phyloP scores from a whole-genome alignment of 2,797 vertebrate species.

The Schizopygopsis malacanthus region DNA sequence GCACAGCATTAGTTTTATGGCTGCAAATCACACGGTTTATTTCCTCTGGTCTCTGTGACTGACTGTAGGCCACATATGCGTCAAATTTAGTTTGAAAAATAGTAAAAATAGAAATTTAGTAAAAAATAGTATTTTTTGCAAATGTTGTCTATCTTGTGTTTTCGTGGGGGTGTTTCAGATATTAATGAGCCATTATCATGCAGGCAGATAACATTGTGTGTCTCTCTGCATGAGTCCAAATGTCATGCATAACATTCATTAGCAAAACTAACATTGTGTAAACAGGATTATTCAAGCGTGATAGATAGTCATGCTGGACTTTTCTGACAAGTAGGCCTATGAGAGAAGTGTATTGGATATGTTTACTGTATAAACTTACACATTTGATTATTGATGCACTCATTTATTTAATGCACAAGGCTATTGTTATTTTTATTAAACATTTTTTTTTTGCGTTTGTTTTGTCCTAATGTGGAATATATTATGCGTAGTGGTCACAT shows the following conservation, averaged over 20 bases:
- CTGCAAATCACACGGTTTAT: background rate
- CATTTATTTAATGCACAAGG: background rate
- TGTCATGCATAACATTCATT: constrained; percentile 52
- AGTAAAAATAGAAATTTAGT: too few relatives aligned
- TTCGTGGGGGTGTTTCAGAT: background rate
- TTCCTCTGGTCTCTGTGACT: background rate
- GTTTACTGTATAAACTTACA: background rate
- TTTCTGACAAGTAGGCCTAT: background rate
- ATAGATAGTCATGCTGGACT: background rate
- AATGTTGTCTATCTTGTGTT: background rate
- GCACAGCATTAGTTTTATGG: background rate
- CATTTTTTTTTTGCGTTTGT: background rate
- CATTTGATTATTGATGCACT: background rate
- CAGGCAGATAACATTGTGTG: constrained; percentile 42
- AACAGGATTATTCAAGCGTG: background rate
- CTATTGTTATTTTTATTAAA: too few relatives aligned
- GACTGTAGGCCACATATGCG: background rate
- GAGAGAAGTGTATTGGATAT: background rate
- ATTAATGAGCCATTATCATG: constrained; percentile 39
- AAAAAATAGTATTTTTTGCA: background rate
- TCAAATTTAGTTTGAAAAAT: background rate
- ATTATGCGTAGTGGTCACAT: background rate
- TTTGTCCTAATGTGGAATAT: background rate
- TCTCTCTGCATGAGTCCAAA: constrained; percentile 23
- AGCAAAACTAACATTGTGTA: constrained; percentile 53